Percentiles rank a stretch among this genome's conserved stretches.
Conservation (phyloP, 1,140 invertebrate genomes). For the Drosophila obscura region DNA sequence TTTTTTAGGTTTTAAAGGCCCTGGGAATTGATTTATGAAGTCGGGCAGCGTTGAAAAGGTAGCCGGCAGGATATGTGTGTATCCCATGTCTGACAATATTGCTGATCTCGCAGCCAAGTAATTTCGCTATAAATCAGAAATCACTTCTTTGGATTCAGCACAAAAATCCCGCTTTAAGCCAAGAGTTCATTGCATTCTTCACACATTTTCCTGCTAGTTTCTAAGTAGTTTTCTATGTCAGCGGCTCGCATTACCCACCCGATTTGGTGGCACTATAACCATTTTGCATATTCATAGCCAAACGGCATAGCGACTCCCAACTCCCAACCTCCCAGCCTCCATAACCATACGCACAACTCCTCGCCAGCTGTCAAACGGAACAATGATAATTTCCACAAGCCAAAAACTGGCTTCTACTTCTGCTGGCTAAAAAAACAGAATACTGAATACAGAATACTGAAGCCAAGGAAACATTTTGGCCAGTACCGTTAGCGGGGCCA, state of each 20-base stretch:
- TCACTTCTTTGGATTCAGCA: no score
- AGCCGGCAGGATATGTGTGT: no score
- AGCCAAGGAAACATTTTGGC: constrained; percentile 62
- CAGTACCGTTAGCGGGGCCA: constrained; percentile 70
- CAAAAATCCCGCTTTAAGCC: not conserved
- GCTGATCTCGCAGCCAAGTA: not conserved
- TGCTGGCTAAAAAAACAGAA: constrained; percentile 23
- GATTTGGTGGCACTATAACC: constrained; percentile 63
- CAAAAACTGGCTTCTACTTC: constrained; percentile 43
- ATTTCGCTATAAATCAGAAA: not conserved
- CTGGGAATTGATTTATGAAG: not conserved
- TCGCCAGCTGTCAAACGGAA: constrained; percentile 60
- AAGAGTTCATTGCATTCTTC: not conserved
- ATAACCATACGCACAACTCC: constrained; percentile 63
- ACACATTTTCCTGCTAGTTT: not conserved
- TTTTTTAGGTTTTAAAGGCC: constrained; percentile 21
- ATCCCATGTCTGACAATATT: no score
- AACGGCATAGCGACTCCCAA: not conserved
- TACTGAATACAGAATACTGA: constrained; percentile 37
- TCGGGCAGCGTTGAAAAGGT: not conserved
- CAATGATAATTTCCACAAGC: constrained; percentile 71
- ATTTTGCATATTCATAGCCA: constrained; percentile 55
- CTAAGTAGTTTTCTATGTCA: constrained; percentile 71
- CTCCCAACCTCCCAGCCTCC: no score
- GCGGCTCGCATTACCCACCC: constrained; percentile 39